phyloP scores from a whole-genome alignment of 1,140 invertebrate species.

The Scaptodrosophila lebanonensis region DNA sequence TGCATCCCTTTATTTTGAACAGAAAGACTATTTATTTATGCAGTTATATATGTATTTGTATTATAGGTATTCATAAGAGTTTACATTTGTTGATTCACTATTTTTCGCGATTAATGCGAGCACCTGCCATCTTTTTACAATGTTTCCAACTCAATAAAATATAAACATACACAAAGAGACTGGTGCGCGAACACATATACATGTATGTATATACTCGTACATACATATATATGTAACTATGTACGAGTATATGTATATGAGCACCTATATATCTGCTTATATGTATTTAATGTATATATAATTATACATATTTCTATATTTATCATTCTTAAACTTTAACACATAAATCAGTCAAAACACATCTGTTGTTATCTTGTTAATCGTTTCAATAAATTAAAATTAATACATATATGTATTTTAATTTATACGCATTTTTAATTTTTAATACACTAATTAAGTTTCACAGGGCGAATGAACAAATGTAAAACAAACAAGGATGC shows the following conservation, averaged over 20 bases:
- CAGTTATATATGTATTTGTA: slow-evolving; percentile 5
- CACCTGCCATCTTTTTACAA: slow-evolving; percentile 2
- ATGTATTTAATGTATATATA: slow-evolving; percentile 7
- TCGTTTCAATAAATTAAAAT: slow-evolving; percentile 40
- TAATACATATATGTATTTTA: slow-evolving; percentile 24
- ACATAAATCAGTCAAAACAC: slow-evolving; percentile 58
- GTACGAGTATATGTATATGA: slow-evolving; percentile 8
- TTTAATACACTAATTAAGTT: slow-evolving; percentile 14
- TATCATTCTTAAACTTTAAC: slow-evolving; percentile 54
- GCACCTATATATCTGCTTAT: background rate
- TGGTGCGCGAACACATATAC: no score
- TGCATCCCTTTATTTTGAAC: no score
- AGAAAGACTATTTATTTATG: no score
- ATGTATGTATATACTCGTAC: background rate
- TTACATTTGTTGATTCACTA: slow-evolving; percentile 30
- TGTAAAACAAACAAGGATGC: slow-evolving; percentile 18
- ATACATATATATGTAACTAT: slow-evolving; percentile 6
- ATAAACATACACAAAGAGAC: slow-evolving; percentile 18
- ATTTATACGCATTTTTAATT: slow-evolving; percentile 15
- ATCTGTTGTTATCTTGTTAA: background rate
- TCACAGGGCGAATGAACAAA: slow-evolving; percentile 13
- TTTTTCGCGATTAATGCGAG: slow-evolving; percentile 20
- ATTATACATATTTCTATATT: slow-evolving; percentile 25
- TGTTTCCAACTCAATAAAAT: slow-evolving; percentile 19
- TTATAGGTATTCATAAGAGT: slow-evolving; percentile 41